Conservation (phyloP, 2,797 vertebrate species). For the Xiphophorus birchmanni region DNA sequence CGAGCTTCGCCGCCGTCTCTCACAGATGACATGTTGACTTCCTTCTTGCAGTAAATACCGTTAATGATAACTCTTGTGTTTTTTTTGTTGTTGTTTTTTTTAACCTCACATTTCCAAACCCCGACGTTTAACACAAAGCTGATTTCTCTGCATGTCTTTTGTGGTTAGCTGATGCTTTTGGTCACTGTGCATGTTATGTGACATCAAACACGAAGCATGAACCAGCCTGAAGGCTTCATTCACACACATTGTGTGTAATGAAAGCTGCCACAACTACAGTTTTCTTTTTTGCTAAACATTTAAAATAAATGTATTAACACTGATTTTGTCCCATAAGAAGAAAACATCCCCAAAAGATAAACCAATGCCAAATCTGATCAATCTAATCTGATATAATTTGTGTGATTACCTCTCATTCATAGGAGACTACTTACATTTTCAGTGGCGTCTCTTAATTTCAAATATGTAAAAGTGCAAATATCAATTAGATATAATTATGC, state of each 20-base stretch:
- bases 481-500: not conserved
- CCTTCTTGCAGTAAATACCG: conserved; percentile 15
- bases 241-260: conserved; percentile 37
- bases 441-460: not conserved
- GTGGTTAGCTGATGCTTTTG: conserved; percentile 27
- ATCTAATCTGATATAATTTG: conserved; percentile 11
- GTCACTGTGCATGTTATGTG: conserved; percentile 35
- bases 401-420: not conserved
- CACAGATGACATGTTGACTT: conserved; percentile 58
- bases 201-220: conserved; percentile 55
- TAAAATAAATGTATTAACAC: conserved; percentile 13
- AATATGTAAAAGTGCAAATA: conserved; percentile 12
- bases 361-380: not conserved
- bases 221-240: conserved; percentile 51
- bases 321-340: conserved; percentile 10
- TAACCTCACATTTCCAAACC: conserved; percentile 4
- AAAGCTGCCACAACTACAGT: conserved; percentile 16
- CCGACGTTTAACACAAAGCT: not conserved
- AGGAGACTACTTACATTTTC: not conserved
- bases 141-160: conserved; percentile 22
- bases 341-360: not conserved
- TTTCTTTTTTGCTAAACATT: conserved; percentile 3
- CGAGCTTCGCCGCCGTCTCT: conserved; percentile 25
- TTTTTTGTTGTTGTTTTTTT: not conserved
- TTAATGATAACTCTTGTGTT: not conserved